A percentile compares a stretch with the other conserved stretches of the same genome.
Conservation (phyloP, 2,113 vertebrate species). For the Pomatostomus ruficeps region DNA sequence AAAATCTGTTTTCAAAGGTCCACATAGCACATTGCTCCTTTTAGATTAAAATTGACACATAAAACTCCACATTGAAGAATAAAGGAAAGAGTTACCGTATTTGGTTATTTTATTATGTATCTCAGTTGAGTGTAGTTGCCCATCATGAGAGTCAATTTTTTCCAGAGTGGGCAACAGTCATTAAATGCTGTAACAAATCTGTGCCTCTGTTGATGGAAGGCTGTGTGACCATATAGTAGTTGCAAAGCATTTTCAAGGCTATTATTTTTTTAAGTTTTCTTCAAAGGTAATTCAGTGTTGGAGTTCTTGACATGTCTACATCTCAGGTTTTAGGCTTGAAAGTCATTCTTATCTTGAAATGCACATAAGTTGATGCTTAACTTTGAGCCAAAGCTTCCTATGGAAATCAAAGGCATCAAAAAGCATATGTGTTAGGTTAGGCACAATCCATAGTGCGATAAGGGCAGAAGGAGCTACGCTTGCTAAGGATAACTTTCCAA, state of each 20-base stretch:
- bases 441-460: background rate
- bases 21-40: background rate
- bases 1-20: background rate
- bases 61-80: background rate
- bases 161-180: background rate
- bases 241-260: background rate
- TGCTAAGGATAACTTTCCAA: background rate
- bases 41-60: background rate
- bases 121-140: background rate
- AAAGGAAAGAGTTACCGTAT: background rate
- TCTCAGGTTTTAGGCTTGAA: background rate
- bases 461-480: background rate
- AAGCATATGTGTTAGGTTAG: background rate
- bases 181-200: background rate
- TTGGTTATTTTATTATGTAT: background rate
- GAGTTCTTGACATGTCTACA: background rate
- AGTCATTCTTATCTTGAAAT: background rate
- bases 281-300: background rate
- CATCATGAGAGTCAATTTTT: background rate
- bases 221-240: background rate
- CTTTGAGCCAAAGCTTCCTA: background rate
- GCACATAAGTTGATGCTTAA: background rate
- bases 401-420: background rate
- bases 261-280: background rate
- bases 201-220: background rate